Conservation (phyloP, 2,797 vertebrate genomes). For the Myiothlypis coronata region DNA sequence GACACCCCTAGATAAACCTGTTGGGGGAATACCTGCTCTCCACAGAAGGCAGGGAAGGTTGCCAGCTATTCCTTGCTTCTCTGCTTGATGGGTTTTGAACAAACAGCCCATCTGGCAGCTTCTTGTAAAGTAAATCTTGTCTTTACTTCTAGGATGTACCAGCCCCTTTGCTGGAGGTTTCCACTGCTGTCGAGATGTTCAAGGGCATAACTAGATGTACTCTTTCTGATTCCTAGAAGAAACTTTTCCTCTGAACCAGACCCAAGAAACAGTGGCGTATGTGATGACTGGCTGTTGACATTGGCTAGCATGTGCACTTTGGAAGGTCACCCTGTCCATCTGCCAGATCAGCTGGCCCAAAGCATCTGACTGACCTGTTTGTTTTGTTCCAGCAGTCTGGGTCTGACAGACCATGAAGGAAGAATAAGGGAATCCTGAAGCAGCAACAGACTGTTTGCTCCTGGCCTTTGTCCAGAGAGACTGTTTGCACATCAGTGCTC, state of each 20-base stretch:
- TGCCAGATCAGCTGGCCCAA: neutral
- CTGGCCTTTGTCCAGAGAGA: neutral
- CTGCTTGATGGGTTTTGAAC: neutral
- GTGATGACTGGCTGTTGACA: neutral
- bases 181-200: neutral
- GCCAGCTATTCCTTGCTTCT: neutral
- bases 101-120: neutral
- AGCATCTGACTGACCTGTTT: constrained; percentile 1
- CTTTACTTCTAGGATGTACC: neutral
- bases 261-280: neutral
- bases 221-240: neutral
- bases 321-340: neutral
- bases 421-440: neutral
- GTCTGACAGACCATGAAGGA: neutral
- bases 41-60: neutral
- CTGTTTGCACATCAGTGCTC: neutral
- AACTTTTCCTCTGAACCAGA: neutral
- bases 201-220: neutral
- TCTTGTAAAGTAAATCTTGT: neutral
- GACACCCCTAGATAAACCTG: neutral
- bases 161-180: neutral
- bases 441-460: neutral
- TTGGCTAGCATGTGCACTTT: neutral
- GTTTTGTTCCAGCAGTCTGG: constrained; percentile 15
- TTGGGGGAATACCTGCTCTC: neutral